Base-by-base conservation (phyloP, 2,888 invertebrate species). In the Heteromurus nitidus region DNA sequence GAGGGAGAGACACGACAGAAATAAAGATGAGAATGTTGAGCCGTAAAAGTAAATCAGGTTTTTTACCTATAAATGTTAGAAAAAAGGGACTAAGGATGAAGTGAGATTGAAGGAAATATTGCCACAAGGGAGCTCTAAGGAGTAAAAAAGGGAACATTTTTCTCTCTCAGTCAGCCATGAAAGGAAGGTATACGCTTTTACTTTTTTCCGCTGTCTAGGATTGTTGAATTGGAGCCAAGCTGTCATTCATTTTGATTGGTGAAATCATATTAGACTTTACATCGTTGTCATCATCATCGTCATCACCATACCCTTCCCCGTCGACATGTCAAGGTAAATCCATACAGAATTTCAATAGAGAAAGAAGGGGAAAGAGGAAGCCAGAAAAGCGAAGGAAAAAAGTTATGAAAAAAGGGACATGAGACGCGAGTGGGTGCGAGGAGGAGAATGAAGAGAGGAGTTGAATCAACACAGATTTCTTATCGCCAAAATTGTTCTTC, bases 221-320 rank as follows among this genome's bases (percentile, higher is more conserved):
- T 55, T 42, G 75, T 53, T 65, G 75, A 75, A 65, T 75, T 18
- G 65, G 75, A 75, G 75, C 75, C 75, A 68, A 68, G 47, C 68
- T 68, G 68, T 76, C 76, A 60, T 76, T 76, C 68, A 68, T 60
- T 68, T 68, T 76, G 68, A 76, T 68, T 68, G 58, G 50, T 50
- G 73, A 60, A 64, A 73, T 64, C 36, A 64, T 73, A 64, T 64
- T 73, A 64, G n/a, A 28, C 18, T 11, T n/a, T 11, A 30, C 42
- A 28, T 20, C 58, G 67, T 75, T 55, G 55, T 55, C 58, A 44
- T 70, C 53, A 53, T 44, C 22, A 18, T 13, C 11, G 55, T 30
- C 44, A 31, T 69, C 55, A 67, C 47, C 67, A 67, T 67, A 36
- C 5, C 30, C 30, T 18, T 24, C 28, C 67, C 13, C 53, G 50